Evolutionary conservation across 2,797 vertebrate species (phyloP).

Genomic region (Sebastes iracundus): DNA sequence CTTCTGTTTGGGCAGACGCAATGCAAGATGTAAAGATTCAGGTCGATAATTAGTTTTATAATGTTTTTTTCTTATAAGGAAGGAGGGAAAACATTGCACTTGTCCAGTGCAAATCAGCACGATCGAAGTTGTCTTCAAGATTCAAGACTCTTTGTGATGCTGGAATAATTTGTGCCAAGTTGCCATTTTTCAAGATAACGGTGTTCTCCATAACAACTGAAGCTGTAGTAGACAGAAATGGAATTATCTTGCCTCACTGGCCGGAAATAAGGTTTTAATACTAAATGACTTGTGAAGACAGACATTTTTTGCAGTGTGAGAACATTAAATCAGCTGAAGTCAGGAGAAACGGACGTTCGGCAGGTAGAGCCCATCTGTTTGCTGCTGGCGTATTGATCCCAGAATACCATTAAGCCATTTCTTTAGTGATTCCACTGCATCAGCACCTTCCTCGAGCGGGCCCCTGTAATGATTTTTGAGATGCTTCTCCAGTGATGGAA

Average conservation of each 20-base stretch:
- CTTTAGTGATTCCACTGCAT: constrained; percentile 69
- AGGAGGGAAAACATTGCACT: not conserved
- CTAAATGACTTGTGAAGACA: constrained; percentile 18
- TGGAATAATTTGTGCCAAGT: not conserved
- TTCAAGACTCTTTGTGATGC: not conserved
- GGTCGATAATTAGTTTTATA: not conserved
- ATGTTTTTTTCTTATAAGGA: not conserved
- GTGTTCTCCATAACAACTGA: not conserved
- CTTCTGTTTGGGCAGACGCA: not conserved
- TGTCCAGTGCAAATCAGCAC: not conserved
- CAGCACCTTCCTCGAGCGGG: constrained; percentile 55
- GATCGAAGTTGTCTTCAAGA: not conserved
- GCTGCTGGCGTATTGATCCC: constrained; percentile 67
- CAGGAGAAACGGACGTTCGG: constrained; percentile 50
- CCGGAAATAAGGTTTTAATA: constrained; percentile 1
- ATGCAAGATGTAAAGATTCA: not conserved
- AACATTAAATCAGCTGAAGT: constrained; percentile 54
- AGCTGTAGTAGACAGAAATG: not conserved
- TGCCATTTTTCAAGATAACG: not conserved
- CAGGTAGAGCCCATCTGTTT: constrained; percentile 67
- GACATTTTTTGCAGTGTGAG: constrained; percentile 24
- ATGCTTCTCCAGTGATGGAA: not conserved
- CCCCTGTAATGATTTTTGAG: constrained; percentile 35
- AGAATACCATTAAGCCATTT: constrained; percentile 71
- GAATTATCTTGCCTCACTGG: not conserved